Evolutionary conservation across 1,140 invertebrate species (phyloP), one percentile per base, ranked within the genome.

Genomic region (Lerema accius): DNA sequence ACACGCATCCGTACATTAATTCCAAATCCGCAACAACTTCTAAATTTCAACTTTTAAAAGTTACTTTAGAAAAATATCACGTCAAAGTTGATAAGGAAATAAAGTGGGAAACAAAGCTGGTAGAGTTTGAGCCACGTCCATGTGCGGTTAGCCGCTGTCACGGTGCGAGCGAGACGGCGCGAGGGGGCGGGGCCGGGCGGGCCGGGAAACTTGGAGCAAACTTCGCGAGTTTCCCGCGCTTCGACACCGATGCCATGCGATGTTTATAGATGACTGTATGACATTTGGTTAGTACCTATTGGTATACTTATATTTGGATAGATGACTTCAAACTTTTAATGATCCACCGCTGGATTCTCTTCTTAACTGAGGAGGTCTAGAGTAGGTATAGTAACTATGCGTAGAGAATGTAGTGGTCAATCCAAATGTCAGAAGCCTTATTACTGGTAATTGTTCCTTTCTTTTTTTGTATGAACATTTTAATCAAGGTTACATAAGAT

Each of bases 191-290:
- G 50, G 73, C 67, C 70, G 69, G 76, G 82, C 79, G 78, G 75
- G 71, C 53, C 78, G 69, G 49, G 46, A 79, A 80, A 85, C 73
- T 81, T 83, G 67, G 28, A 42, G 42, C 42, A 56, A 80, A 81
- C 66, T 83, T 83, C 50, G 45, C 62, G 68, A 82, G 65, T 84
- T 88, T 84, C 79, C 81, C 81, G 82, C 76, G 82, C 69, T 80
- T 76, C 65, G 53, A 53, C 53, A 32, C 32, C 28, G n/a, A 15
- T 23, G 35, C 26, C 28, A 48, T 14, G 46, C 48, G 14, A 37
- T 23, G n/a, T 53, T 53, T 51, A 3, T 9, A 5, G 5, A 23
- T 3, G 2, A 23, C 19, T 23, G 19, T 23, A 23, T 23, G 19
- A 23, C 19, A 5, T 23, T 23, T n/a, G n/a, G n/a, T n/a, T n/a